Evolutionary conservation across 2,888 invertebrate species (phyloP).

Genomic region (Piscicola geometra): DNA sequence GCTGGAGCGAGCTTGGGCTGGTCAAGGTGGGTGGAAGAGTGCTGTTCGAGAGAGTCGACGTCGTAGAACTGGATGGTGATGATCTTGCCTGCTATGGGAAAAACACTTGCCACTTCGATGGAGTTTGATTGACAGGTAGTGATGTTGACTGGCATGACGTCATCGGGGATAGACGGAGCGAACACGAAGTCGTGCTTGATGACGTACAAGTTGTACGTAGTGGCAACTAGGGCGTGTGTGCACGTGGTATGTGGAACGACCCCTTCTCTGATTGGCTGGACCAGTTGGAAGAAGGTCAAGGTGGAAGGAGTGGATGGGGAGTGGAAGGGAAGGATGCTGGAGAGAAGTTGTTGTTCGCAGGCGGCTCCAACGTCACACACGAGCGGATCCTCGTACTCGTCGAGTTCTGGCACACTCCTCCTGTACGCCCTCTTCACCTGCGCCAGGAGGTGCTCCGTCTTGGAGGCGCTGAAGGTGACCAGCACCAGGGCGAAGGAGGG

Average conservation of each 20-base stretch:
- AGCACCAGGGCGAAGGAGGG: slow-evolving; percentile 49
- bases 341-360: slow-evolving; percentile 2
- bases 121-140: background rate
- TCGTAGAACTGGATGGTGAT: slow-evolving; percentile 48
- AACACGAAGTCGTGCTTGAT: slow-evolving; percentile 45
- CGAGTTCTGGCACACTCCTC: slow-evolving; percentile 38
- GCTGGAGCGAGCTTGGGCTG: background rate
- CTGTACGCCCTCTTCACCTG: slow-evolving; percentile 43
- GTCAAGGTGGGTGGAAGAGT: slow-evolving; percentile 1
- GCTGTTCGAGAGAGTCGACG: slow-evolving; percentile 36
- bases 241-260: slow-evolving; percentile 12
- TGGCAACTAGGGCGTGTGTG: slow-evolving; percentile 46
- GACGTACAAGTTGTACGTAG: slow-evolving; percentile 49
- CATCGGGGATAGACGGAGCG: slow-evolving; percentile 16
- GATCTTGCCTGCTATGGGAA: slow-evolving; percentile 48
- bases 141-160: slow-evolving; percentile 48
- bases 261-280: slow-evolving; percentile 43
- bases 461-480: slow-evolving; percentile 46
- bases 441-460: slow-evolving; percentile 49
- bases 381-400: slow-evolving; percentile 43
- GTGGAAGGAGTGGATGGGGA: background rate
- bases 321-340: background rate
- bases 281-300: slow-evolving; percentile 33
- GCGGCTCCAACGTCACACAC: slow-evolving; percentile 15
- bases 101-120: slow-evolving; percentile 48